Conservation (phyloP, 2,113 vertebrate genomes). For the Melospiza georgiana region DNA sequence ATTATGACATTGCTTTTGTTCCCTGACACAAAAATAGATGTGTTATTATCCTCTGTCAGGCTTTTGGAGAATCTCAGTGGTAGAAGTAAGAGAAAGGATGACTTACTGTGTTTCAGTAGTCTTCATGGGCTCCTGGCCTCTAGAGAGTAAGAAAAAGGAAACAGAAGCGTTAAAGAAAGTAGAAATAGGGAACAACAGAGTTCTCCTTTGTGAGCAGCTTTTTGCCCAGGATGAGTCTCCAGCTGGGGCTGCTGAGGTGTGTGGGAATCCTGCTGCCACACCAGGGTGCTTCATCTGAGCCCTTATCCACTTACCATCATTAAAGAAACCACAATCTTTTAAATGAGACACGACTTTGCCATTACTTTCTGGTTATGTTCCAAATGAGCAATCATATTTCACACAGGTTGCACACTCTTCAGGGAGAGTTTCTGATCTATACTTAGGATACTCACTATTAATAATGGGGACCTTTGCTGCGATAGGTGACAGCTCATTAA, state of each 20-base stretch:
- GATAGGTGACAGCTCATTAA: slow-evolving; percentile 41
- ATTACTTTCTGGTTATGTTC: slow-evolving; percentile 44
- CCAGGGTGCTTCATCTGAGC: neutral
- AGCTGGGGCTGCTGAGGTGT: neutral
- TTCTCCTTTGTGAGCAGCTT: neutral
- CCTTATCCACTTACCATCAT: neutral
- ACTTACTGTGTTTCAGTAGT: neutral
- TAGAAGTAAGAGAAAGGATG: neutral
- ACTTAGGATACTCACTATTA: slow-evolving; percentile 34
- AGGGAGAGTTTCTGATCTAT: slow-evolving; percentile 47
- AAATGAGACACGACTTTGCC: slow-evolving; percentile 23
- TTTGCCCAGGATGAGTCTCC: neutral
- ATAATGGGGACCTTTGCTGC: slow-evolving; percentile 22
- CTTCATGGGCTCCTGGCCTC: neutral
- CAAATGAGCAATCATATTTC: slow-evolving; percentile 38
- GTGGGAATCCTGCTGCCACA: neutral
- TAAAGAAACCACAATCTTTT: neutral
- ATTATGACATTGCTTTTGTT: neutral
- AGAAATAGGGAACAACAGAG: neutral
- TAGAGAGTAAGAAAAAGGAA: neutral
- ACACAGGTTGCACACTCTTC: slow-evolving; percentile 24
- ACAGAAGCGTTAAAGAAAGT: neutral
- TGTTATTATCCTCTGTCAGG: neutral
- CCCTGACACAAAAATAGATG: neutral
- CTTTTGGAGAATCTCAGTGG: neutral